Conservation (phyloP, 2,113 vertebrate species). For the Procavia capensis region DNA sequence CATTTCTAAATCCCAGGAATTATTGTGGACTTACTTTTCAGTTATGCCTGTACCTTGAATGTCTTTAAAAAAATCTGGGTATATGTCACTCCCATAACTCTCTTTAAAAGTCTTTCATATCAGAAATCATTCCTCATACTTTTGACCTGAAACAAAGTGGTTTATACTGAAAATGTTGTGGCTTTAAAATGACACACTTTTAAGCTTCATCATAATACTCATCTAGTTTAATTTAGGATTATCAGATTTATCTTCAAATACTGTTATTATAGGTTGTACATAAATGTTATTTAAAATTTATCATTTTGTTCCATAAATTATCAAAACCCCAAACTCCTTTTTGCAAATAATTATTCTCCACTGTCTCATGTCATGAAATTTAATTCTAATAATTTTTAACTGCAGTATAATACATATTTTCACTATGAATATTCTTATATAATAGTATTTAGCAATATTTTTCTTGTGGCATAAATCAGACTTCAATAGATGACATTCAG, state of each 20-base stretch:
- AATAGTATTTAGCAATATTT: background rate
- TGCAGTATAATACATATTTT: background rate
- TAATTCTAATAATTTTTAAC: background rate
- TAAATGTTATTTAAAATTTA: background rate
- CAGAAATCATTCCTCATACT: background rate
- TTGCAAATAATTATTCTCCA: background rate
- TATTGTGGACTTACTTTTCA: background rate
- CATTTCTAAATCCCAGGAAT: background rate
- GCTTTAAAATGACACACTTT: background rate
- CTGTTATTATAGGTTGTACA: background rate
- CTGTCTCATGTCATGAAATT: background rate
- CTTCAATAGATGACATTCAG: background rate
- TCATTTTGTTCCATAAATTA: background rate
- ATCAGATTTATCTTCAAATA: conserved; percentile 4
- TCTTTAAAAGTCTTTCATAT: background rate
- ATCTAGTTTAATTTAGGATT: background rate
- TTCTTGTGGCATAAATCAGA: background rate
- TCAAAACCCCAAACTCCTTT: background rate
- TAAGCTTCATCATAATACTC: background rate
- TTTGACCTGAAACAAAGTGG: background rate
- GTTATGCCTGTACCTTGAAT: background rate
- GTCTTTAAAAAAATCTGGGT: background rate
- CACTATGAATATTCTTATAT: background rate
- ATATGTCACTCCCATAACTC: background rate
- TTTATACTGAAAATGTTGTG: background rate